phyloP scores from a whole-genome alignment of 2,113 vertebrate species.

The Sebastes fasciatus region DNA sequence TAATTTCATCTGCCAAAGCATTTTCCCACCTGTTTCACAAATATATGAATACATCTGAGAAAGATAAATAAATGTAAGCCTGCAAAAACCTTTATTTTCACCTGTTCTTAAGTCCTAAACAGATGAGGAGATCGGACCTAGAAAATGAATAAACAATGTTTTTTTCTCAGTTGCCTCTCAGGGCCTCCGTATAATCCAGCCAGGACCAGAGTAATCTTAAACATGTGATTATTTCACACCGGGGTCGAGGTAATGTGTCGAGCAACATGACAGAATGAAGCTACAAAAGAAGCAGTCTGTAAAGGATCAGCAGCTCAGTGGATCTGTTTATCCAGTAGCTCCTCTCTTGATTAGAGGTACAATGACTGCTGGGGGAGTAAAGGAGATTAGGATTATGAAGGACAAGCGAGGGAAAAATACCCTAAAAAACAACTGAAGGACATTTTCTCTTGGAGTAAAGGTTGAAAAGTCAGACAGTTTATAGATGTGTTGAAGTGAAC shows the following conservation, averaged over 20 bases:
- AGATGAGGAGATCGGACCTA: too few relatives aligned
- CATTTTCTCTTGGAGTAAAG: background rate
- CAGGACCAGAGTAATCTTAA: background rate
- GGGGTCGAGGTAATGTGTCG: constrained; percentile 1
- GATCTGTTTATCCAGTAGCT: constrained; percentile 24
- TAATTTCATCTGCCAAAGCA: too few relatives aligned
- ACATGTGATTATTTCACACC: background rate
- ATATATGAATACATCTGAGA: too few relatives aligned
- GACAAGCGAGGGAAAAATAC: constrained; percentile 5
- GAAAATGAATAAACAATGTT: too few relatives aligned
- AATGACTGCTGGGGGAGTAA: constrained; percentile 37
- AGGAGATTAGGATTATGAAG: constrained; percentile 53
- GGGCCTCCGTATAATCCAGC: background rate
- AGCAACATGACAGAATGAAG: background rate
- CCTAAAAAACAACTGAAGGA: background rate
- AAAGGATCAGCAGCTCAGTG: constrained; percentile 20
- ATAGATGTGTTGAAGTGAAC: too few relatives aligned
- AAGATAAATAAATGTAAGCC: too few relatives aligned
- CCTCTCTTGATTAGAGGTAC: constrained; percentile 27
- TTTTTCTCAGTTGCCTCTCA: background rate
- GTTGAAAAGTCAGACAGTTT: too few relatives aligned
- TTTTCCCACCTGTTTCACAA: too few relatives aligned
- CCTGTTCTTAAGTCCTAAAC: too few relatives aligned
- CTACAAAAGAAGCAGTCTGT: constrained; percentile 10
- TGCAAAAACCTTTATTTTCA: too few relatives aligned